Evolutionary conservation across 1,140 invertebrate genomes (phyloP).

Genomic region (Campoletis sonorensis): DNA sequence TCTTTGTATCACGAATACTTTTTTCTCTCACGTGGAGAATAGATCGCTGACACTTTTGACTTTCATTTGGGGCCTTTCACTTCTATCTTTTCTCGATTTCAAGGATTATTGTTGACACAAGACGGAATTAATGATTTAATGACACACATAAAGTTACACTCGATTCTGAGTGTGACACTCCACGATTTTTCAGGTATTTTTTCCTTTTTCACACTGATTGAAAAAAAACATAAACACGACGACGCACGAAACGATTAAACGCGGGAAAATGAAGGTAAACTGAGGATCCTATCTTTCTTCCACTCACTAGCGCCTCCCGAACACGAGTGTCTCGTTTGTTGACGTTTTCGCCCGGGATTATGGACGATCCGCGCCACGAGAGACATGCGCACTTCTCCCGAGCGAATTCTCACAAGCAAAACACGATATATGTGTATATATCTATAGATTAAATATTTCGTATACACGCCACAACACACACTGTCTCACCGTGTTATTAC

Average conservation of each 20-base stretch:
- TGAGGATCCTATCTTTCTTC: neutral
- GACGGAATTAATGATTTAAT: no score
- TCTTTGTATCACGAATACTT: neutral
- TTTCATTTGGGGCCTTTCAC: no score
- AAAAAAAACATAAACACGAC: no score
- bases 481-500: slow-evolving; percentile 33
- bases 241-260: neutral
- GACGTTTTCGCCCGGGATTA: slow-evolving; percentile 14
- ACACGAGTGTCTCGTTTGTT: slow-evolving; percentile 23
- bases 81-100: no score
- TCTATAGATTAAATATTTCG: no score
- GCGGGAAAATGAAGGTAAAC: neutral
- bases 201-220: no score
- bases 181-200: no score
- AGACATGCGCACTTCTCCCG: neutral
- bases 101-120: no score
- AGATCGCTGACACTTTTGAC: no score
- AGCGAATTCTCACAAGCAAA: neutral
- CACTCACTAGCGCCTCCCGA: slow-evolving; percentile 9
- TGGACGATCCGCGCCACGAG: neutral
- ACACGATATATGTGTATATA: neutral
- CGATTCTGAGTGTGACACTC: no score
- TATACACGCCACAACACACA: neutral
- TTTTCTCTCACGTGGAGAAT: no score
- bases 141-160: no score